A percentile compares a stretch with the other conserved stretches of the same genome.
phyloP scores from a whole-genome alignment of 2,113 vertebrate genomes.

The Cacatua alba region DNA sequence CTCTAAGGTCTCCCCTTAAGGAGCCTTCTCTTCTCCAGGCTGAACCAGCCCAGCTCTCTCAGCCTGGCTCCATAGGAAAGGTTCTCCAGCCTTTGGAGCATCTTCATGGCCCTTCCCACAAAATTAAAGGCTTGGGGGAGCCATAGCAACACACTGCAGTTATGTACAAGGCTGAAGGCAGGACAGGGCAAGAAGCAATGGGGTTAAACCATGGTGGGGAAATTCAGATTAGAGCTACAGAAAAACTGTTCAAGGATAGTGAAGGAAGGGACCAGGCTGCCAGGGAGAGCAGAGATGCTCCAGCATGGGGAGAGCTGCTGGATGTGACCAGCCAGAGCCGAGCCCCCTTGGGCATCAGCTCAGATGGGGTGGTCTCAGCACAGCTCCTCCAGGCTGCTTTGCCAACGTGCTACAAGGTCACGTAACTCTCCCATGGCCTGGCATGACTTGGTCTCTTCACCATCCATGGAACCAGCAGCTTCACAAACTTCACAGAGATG shows the following conservation, averaged over 20 bases:
- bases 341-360: not conserved
- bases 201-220: not conserved
- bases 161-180: not conserved
- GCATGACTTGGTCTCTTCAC: not conserved
- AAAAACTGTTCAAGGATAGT: not conserved
- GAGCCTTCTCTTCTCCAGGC: no score
- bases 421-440: rapidly evolving
- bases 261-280: not conserved
- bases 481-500: not conserved
- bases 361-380: not conserved
- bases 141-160: not conserved
- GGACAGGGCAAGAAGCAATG: not conserved
- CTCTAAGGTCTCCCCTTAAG: no score
- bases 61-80: not conserved
- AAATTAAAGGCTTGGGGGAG: not conserved
- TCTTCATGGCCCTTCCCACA: not conserved
- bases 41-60: not conserved
- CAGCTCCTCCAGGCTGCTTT: not conserved
- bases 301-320: rapidly evolving
- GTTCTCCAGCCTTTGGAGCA: not conserved
- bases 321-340: not conserved
- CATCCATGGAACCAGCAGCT: not conserved
- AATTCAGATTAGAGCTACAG: not conserved
- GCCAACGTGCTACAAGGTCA: rapidly evolving
- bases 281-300: not conserved